Conservation (phyloP, 2,888 invertebrate species). For the Harmothoe impar region DNA sequence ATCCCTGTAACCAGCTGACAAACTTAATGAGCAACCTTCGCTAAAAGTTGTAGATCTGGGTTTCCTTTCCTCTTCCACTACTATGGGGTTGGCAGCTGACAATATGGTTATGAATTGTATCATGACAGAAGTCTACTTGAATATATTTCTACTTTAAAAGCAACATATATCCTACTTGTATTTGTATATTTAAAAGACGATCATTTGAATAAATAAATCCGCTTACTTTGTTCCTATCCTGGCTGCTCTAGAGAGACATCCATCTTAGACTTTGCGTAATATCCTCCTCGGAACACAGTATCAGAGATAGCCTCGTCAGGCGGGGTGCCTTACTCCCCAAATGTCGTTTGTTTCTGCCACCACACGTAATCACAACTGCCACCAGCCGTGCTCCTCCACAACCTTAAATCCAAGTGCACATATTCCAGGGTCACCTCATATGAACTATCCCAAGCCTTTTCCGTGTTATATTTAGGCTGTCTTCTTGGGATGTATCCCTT, state of each 20-base stretch:
- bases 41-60: too few relatives aligned
- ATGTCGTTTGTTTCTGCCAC: not conserved
- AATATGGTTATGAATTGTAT: too few relatives aligned
- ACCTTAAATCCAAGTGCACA: conserved; percentile 17
- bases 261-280: not conserved
- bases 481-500: not conserved
- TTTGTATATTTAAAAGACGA: too few relatives aligned
- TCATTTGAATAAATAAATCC: too few relatives aligned
- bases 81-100: too few relatives aligned
- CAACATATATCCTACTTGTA: too few relatives aligned
- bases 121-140: too few relatives aligned
- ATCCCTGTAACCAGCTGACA: too few relatives aligned
- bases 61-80: too few relatives aligned
- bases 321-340: not conserved
- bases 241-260: not conserved
- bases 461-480: not conserved
- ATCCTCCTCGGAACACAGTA: not conserved
- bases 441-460: not conserved
- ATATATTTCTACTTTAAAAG: too few relatives aligned
- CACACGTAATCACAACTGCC: conserved; percentile 20
- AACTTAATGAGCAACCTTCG: too few relatives aligned
- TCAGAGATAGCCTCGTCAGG: not conserved
- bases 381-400: not conserved
- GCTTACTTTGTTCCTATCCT: not conserved
- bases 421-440: not conserved